Evolutionary conservation across 2,797 vertebrate species (phyloP).

Genomic region (Semaprochilodus insignis): DNA sequence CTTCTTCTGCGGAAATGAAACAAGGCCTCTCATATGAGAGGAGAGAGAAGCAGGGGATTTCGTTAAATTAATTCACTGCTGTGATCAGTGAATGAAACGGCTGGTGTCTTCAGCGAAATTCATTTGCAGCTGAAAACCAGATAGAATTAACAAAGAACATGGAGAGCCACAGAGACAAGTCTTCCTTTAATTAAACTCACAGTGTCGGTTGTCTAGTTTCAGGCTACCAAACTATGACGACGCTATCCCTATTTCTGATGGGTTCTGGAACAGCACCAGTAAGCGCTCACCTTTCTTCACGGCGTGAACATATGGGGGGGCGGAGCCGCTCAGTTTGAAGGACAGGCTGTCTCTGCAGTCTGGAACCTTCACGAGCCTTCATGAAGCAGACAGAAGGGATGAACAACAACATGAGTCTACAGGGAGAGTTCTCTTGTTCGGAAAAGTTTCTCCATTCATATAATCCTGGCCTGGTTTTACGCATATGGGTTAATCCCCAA

Average conservation of each 20-base stretch:
- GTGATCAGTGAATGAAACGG: background rate
- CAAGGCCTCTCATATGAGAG: background rate
- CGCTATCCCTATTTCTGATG: background rate
- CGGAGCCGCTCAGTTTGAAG: slow-evolving; percentile 89
- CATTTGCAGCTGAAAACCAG: background rate
- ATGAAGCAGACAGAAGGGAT: slow-evolving; percentile 34
- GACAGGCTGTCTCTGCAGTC: slow-evolving; percentile 88
- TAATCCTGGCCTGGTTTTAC: too few species aligned
- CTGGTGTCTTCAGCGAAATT: background rate
- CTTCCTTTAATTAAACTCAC: background rate
- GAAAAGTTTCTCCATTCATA: background rate
- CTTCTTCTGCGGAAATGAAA: slow-evolving; percentile 37
- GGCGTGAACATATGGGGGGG: slow-evolving; percentile 89
- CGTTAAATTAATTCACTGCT: slow-evolving; percentile 26
- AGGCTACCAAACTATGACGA: background rate
- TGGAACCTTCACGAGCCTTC: slow-evolving; percentile 92
- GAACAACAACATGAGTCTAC: background rate
- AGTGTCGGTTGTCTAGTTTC: background rate
- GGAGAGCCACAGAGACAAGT: background rate
- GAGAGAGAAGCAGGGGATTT: slow-evolving; percentile 3
- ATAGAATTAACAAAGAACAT: background rate
- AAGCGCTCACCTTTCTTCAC: slow-evolving; percentile 90
- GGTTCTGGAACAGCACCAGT: slow-evolving; percentile 13
- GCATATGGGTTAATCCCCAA: too few species aligned
- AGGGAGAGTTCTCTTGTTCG: background rate